These are phyloP conservation scores for Drosophila ezoana DNA, from an alignment of 2,888 invertebrate genomes.

Conservation along the genomic window DNA sequence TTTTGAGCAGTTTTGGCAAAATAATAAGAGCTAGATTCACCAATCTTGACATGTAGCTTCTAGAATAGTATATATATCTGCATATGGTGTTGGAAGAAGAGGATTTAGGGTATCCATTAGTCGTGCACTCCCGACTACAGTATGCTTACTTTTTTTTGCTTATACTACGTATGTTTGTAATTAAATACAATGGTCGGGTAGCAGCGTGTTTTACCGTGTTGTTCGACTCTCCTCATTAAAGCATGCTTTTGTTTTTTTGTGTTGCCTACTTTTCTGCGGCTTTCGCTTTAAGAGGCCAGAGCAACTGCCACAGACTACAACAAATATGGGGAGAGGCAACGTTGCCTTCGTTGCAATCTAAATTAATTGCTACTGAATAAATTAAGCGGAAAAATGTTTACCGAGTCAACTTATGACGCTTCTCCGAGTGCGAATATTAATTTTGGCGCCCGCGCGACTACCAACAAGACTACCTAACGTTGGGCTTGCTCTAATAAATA, in stretches of 20 bases:
- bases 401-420: conserved; percentile 76
- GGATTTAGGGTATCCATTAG: too few relatives aligned
- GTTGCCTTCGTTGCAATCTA: conserved; percentile 78
- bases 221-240: conserved; percentile 42
- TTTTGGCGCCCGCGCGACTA: conserved; percentile 50
- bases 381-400: conserved; percentile 79
- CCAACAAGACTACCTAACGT: conserved; percentile 9
- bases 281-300: conserved; percentile 18
- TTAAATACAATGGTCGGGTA: conserved; percentile 25
- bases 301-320: neutral
- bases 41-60: too few relatives aligned
- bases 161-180: conserved; percentile 23
- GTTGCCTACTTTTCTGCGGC: conserved; percentile 47
- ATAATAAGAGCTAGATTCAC: too few relatives aligned
- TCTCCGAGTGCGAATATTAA: conserved; percentile 74
- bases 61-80: too few relatives aligned
- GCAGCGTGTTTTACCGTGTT: neutral
- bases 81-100: too few relatives aligned
- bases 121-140: too few relatives aligned
- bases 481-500: conserved; percentile 55
- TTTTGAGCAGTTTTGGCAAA: too few relatives aligned
- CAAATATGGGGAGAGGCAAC: neutral
- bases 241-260: neutral
- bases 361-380: conserved; percentile 79
- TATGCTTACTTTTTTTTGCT: too few relatives aligned